Percentiles rank a stretch among this genome's conserved stretches.
These are phyloP conservation scores for Sphyrna mokarran DNA, from an alignment of 2,113 vertebrate genomes.

Conservation along the genomic window DNA sequence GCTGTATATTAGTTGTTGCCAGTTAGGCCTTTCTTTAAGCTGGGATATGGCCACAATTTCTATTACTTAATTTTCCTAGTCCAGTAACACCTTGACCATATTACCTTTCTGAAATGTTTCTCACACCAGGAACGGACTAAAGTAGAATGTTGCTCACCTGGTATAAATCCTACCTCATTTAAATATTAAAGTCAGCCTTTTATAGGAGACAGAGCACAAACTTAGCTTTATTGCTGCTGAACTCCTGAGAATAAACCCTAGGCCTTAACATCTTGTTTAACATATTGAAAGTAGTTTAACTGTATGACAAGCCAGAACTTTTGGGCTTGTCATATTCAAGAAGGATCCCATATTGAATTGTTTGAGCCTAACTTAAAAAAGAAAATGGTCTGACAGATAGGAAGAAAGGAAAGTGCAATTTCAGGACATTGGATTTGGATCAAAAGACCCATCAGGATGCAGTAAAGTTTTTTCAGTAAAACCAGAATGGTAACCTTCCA, in stretches of 20 bases:
- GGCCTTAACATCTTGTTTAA: constrained; percentile 11
- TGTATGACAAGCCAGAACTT: neutral
- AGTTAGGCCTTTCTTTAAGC: constrained; percentile 41
- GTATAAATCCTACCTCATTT: constrained; percentile 32
- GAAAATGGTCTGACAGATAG: neutral
- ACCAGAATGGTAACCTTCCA: neutral
- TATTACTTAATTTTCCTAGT: constrained; percentile 46
- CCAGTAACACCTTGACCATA: neutral
- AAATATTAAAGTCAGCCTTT: constrained; percentile 24
- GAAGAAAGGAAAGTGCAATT: constrained; percentile 13
- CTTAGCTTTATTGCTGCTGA: neutral
- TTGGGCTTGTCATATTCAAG: constrained; percentile 2
- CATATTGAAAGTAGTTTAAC: neutral
- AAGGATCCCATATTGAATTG: neutral
- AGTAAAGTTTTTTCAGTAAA: neutral
- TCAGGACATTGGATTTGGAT: constrained; percentile 2
- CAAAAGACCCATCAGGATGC: neutral
- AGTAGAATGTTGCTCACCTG: constrained; percentile 19
- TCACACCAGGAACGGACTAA: constrained; percentile 5
- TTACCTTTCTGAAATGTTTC: constrained; percentile 5
- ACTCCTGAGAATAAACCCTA: constrained; percentile 8
- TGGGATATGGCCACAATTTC: constrained; percentile 43
- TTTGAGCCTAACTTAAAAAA: neutral
- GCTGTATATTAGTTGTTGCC: constrained; percentile 35
- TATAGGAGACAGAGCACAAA: constrained; percentile 14